Conservation (phyloP, 2,113 vertebrate species). For the Calidris pugnax region DNA sequence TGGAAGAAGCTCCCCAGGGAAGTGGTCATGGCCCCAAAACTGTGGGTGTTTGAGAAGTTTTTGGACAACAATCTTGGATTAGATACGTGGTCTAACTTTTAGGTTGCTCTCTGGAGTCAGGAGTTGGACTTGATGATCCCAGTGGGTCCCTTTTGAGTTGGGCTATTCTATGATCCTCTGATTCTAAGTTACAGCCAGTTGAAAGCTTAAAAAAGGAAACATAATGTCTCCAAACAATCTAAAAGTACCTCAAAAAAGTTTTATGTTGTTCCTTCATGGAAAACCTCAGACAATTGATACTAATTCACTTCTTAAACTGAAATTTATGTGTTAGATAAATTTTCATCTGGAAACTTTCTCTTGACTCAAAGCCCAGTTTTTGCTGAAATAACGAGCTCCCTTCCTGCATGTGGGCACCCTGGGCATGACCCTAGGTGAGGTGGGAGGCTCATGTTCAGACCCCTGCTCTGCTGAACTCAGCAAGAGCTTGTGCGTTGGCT, state of each 20-base stretch:
- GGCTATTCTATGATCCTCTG: not conserved
- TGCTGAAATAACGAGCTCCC: not conserved
- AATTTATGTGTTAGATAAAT: not conserved
- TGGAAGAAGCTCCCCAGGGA: not conserved
- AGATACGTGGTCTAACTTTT: not conserved
- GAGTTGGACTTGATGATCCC: not conserved
- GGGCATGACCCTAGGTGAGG: not conserved
- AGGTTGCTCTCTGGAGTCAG: not conserved
- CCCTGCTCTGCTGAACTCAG: not conserved
- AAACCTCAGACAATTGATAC: not conserved
- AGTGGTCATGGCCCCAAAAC: not conserved
- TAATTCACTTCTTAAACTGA: not conserved
- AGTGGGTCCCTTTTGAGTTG: fast-evolving
- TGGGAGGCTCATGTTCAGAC: not conserved
- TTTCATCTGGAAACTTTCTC: not conserved
- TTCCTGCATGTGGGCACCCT: not conserved
- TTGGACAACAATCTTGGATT: not conserved
- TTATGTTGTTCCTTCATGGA: not conserved
- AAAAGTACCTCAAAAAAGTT: not conserved
- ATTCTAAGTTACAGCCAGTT: not conserved
- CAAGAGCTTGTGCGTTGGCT: not conserved
- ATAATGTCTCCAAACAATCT: not conserved
- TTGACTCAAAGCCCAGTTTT: not conserved
- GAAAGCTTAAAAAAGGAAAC: not conserved
- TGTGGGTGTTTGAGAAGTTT: not conserved